Evolutionary conservation across 2,797 vertebrate genomes (phyloP).

Genomic region (Malurus splendens): DNA sequence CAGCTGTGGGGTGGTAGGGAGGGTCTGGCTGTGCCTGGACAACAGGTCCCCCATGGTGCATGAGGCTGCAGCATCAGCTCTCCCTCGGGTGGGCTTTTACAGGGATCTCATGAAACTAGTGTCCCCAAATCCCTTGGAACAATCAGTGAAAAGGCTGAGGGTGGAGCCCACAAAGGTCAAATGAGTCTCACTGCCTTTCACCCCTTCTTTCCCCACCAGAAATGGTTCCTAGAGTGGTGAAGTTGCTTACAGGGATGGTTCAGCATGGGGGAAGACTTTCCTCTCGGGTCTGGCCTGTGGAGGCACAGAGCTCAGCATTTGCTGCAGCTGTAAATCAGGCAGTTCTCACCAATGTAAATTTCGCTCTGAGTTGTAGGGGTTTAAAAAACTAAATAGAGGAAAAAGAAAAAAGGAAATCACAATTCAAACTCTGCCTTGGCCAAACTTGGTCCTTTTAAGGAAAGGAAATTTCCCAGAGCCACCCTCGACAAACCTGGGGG

Average conservation of each 20-base stretch:
- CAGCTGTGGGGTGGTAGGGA: not conserved
- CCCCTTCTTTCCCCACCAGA: not conserved
- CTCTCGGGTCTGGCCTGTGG: not conserved
- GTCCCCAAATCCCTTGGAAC: not conserved
- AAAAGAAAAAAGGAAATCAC: not conserved
- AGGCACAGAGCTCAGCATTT: not conserved
- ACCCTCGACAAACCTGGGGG: conserved; percentile 28
- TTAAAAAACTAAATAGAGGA: not conserved
- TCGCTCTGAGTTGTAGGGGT: not conserved
- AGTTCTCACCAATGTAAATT: not conserved
- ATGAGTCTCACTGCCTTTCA: not conserved
- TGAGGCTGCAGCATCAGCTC: not conserved
- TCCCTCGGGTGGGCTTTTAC: not conserved
- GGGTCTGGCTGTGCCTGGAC: not conserved
- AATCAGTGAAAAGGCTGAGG: not conserved
- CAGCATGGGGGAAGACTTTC: not conserved
- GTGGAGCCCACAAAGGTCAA: not conserved
- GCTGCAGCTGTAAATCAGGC: not conserved
- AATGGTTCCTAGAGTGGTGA: not conserved
- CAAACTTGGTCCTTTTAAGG: conserved; percentile 50
- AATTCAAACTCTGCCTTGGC: conserved; percentile 1
- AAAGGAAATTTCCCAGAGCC: conserved; percentile 53
- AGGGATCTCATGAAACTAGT: not conserved
- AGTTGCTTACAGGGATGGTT: not conserved
- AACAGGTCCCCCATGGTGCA: rapidly evolving